Conservation (phyloP, 2,113 vertebrate species). For the Seriola quinqueradiata region DNA sequence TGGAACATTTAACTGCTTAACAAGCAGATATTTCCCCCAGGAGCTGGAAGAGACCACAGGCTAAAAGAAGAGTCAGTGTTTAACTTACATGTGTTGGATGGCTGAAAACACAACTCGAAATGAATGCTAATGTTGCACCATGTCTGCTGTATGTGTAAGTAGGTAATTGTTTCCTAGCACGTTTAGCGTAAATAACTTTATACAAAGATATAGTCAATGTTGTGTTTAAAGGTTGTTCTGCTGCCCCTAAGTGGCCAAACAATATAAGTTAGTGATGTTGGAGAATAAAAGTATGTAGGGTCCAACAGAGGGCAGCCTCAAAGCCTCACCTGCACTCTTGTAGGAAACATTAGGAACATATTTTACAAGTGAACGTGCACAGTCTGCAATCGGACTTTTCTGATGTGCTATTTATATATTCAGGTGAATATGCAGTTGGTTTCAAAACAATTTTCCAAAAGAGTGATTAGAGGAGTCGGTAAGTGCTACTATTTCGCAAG, state of each 20-base stretch:
- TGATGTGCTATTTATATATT: background rate
- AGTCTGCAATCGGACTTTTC: background rate
- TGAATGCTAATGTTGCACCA: no score
- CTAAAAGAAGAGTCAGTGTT: background rate
- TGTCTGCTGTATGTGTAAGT: background rate
- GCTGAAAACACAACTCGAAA: background rate
- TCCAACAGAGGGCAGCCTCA: background rate
- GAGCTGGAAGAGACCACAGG: background rate
- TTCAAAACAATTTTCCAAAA: constrained; percentile 1
- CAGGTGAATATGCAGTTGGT: background rate
- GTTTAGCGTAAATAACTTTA: background rate
- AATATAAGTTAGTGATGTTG: background rate
- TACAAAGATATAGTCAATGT: background rate
- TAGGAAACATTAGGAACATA: background rate
- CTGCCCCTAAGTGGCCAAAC: background rate
- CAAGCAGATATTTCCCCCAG: no score
- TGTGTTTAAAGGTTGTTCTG: constrained; percentile 2
- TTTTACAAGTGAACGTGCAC: background rate
- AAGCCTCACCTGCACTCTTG: background rate
- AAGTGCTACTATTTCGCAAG: background rate
- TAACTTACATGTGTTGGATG: background rate
- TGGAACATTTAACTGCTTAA: background rate
- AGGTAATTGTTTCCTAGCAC: background rate
- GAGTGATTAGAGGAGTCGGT: constrained; percentile 7
- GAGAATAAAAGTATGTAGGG: background rate